These are phyloP conservation scores for Asteroscopus sphinx DNA, from an alignment of 2,888 invertebrate species.

Conservation along the genomic window DNA sequence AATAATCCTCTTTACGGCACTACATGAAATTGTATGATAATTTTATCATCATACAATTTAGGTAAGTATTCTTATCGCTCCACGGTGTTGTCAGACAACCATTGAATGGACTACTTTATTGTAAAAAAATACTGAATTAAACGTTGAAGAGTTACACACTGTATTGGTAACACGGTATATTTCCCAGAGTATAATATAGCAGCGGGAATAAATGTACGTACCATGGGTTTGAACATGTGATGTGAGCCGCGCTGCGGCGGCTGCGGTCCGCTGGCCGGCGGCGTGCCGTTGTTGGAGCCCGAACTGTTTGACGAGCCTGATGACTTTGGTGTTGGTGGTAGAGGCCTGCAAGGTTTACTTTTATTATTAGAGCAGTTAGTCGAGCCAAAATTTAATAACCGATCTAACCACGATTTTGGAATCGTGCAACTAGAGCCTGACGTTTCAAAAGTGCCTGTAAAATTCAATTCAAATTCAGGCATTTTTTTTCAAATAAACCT, in stretches of 20 bases:
- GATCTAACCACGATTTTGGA: no score
- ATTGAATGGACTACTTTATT: no score
- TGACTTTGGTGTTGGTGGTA: conserved; percentile 95
- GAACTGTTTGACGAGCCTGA: conserved; percentile 90
- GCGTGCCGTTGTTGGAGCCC: conserved; percentile 88
- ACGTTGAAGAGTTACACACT: neutral
- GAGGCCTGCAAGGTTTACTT: conserved; percentile 89
- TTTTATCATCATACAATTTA: no score
- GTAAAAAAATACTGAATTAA: neutral
- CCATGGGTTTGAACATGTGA: conserved; percentile 97
- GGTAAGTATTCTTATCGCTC: no score
- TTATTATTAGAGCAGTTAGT: neutral
- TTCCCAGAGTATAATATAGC: conserved; percentile 19
- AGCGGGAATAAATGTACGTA: conserved; percentile 65
- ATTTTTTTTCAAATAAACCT: no score
- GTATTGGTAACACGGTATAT: conserved; percentile 23
- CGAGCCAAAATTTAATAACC: no score
- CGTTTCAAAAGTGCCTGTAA: no score
- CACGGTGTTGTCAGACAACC: no score
- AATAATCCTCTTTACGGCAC: no score
- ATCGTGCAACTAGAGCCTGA: no score
- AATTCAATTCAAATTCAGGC: no score
- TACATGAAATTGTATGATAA: no score
- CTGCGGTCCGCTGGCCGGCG: conserved; percentile 87
- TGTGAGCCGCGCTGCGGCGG: conserved; percentile 95